Conservation (phyloP, 2,797 vertebrate genomes). For the Sebastes elongatus region DNA sequence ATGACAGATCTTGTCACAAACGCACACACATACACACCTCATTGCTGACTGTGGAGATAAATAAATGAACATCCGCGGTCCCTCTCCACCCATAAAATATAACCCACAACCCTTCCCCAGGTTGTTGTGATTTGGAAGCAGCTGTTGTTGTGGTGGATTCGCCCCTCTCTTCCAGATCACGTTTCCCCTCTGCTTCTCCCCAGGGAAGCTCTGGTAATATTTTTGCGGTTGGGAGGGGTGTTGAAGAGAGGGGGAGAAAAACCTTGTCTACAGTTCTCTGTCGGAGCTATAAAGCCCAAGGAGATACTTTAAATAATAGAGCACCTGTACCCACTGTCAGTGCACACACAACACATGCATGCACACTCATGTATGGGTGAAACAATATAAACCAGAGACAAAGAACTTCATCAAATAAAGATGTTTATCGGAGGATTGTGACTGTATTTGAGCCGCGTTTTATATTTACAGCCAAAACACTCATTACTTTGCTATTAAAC, state of each 20-base stretch:
- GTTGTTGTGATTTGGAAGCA: conserved; percentile 86
- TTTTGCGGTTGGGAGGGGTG: conserved; percentile 67
- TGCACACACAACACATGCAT: conserved; percentile 18
- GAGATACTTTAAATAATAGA: conserved; percentile 79
- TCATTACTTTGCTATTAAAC: conserved; percentile 72
- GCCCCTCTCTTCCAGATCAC: conserved; percentile 81
- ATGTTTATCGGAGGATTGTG: conserved; percentile 23
- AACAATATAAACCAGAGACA: not conserved
- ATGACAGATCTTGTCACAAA: conserved; percentile 54
- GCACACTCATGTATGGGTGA: conserved; percentile 31
- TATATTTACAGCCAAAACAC: conserved; percentile 43
- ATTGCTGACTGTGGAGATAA: conserved; percentile 78
- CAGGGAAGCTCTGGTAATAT: conserved; percentile 78
- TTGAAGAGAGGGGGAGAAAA: conserved; percentile 41
- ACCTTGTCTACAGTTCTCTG: conserved; percentile 65
- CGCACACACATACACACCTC: conserved; percentile 44
- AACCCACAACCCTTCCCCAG: conserved; percentile 81
- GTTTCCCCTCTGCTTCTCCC: conserved; percentile 75
- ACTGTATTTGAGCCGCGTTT: conserved; percentile 33
- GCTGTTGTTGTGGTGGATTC: conserved; percentile 85
- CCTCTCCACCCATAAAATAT: conserved; percentile 82
- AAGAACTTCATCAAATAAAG: conserved; percentile 26
- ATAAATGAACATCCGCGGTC: conserved; percentile 82
- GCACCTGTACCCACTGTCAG: conserved; percentile 69
- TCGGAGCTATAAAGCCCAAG: conserved; percentile 77